A percentile compares a stretch with the other conserved stretches of the same genome.
These are phyloP conservation scores for Dendrolimus punctatus DNA, from an alignment of 1,140 invertebrate species.

Conservation along the genomic window DNA sequence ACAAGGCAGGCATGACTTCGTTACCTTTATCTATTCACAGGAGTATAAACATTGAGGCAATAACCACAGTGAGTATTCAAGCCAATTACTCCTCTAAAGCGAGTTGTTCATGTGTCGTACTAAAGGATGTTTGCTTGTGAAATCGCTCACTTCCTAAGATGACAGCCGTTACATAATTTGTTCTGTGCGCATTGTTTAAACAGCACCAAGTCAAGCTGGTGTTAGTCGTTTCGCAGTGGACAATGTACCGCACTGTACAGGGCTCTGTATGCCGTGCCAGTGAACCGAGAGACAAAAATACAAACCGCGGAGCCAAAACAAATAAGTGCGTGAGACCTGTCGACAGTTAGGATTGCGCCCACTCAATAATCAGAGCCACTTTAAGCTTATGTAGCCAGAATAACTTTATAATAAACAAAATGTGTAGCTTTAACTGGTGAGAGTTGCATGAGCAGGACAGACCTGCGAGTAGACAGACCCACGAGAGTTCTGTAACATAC, in stretches of 20 bases:
- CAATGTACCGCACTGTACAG: conserved; percentile 32
- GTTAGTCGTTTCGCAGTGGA: conserved; percentile 38
- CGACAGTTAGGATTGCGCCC: conserved; percentile 24
- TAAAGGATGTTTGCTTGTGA: conserved; percentile 29
- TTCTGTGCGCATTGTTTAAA: conserved; percentile 9
- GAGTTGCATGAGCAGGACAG: too few relatives aligned
- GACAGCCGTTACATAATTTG: conserved; percentile 16
- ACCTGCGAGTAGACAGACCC: too few relatives aligned
- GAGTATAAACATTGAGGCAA: not conserved
- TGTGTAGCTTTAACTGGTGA: too few relatives aligned
- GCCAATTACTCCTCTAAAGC: not conserved
- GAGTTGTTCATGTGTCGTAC: conserved; percentile 17
- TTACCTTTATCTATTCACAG: conserved; percentile 27
- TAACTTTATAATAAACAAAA: too few relatives aligned
- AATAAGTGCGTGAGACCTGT: conserved; percentile 44
- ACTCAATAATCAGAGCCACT: conserved; percentile 3
- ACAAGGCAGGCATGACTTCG: conserved; percentile 35
- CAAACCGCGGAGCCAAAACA: conserved; percentile 28
- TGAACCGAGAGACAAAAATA: conserved; percentile 28
- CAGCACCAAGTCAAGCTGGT: conserved; percentile 18
- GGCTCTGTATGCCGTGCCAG: conserved; percentile 17
- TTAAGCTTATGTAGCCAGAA: too few relatives aligned
- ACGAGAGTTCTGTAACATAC: too few relatives aligned
- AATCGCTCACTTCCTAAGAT: conserved; percentile 29
- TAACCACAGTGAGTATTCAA: not conserved